These are phyloP conservation scores for Neostethus bicornis DNA, from an alignment of 2,797 vertebrate species.

Conservation along the genomic window DNA sequence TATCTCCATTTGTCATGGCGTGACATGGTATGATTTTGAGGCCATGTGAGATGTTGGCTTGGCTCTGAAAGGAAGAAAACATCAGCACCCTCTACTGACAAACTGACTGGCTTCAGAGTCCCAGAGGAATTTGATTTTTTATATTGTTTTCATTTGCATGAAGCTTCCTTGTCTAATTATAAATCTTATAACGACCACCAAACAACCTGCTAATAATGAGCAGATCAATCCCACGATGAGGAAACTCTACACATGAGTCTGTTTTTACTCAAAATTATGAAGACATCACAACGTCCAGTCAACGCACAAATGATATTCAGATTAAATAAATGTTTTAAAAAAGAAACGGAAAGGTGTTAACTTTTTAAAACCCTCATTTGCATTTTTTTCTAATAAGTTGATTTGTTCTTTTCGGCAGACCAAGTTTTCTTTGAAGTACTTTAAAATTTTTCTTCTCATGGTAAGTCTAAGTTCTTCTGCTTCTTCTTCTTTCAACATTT, in stretches of 20 bases:
- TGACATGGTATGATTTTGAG: slow-evolving; percentile 87
- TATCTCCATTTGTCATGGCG: slow-evolving; percentile 85
- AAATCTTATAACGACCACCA: slow-evolving; percentile 49
- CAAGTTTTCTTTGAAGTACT: no score
- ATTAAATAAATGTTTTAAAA: no score
- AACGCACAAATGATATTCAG: no score
- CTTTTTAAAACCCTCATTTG: no score
- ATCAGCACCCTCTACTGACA: slow-evolving; percentile 94
- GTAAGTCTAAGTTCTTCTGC: no score
- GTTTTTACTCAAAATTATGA: slow-evolving; percentile 24
- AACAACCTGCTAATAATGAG: slow-evolving; percentile 46
- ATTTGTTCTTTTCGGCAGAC: no score
- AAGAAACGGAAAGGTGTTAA: no score
- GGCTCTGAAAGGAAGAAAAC: slow-evolving; percentile 74
- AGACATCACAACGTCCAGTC: no score
- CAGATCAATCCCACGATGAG: slow-evolving; percentile 34
- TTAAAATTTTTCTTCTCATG: no score
- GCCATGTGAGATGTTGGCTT: slow-evolving; percentile 82
- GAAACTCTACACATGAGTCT: slow-evolving; percentile 28
- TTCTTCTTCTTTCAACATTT: no score
- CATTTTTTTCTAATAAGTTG: no score
- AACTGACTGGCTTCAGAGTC: slow-evolving; percentile 51
- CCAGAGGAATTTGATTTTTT: slow-evolving; percentile 48
- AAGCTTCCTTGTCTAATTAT: slow-evolving; percentile 58
- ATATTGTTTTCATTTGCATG: slow-evolving; percentile 51